Base-by-base conservation (phyloP, 2,797 vertebrate species). In the Geotrypetes seraphini region DNA sequence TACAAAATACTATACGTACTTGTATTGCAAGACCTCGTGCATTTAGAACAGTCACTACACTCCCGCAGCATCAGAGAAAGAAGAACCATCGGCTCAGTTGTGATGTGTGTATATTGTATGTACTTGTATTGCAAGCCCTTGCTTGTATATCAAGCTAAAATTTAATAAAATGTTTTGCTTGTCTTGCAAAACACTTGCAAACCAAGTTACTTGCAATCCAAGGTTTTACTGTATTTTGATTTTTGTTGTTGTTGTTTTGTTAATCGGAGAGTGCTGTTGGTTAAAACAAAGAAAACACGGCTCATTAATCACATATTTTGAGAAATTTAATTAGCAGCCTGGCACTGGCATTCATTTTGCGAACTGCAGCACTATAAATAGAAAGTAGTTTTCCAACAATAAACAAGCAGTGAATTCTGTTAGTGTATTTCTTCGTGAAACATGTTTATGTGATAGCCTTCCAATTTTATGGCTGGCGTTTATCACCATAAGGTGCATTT, bases 391-490 rank as follows among this genome's bases (percentile, higher is more conserved):
- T 79, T 61, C 73, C 59, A 66, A 74, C 78, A 74, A 78, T 79
- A 81, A 80, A 71, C 70, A 57, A 31, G 69, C 77, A 76, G 69
- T 65, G 76, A 77, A 78, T 81, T 79, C 75, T 69, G 73, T 70
- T 71, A 73, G 77, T 68, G 78, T 83, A 84, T 84, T 84, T 85
- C 82, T 83, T 81, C 51, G 43, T 84, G 82, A 84, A 85, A 70
- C 79, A 85, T 83, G 79, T 82, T 85, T 84, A 85, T 83, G 81
- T 79, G 81, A 84, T 85, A 83, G 77, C 82, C 75, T 84, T 79
- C 81, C 78, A 71, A 75, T 84, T 83, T 84, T 84, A 84, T 83
- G 67, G 75, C 35, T 32, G 71, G 66, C 78, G 75, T 85, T 79
- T 80, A 80, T 84, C 82, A 85, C 77, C 72, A 74, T 85, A 85